Percentiles rank a stretch among this genome's conserved stretches.
Evolutionary conservation across 2,797 vertebrate genomes (phyloP).

Genomic region (Sebastes vulpes): DNA sequence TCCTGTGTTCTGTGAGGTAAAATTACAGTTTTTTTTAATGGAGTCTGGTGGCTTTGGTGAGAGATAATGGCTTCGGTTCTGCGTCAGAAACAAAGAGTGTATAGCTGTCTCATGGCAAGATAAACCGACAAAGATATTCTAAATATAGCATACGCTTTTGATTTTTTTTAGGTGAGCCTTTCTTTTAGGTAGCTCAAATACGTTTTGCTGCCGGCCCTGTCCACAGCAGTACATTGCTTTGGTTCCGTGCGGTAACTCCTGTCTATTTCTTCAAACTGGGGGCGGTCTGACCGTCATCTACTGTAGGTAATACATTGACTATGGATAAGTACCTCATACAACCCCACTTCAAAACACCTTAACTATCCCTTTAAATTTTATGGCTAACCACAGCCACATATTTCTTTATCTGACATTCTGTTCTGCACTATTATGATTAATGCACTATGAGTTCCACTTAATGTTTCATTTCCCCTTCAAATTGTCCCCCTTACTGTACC

Average conservation of each 20-base stretch:
- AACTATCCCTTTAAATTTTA: neutral
- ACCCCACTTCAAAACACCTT: neutral
- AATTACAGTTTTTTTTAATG: neutral
- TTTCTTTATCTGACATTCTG: constrained; percentile 27
- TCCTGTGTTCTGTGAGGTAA: too few relatives aligned
- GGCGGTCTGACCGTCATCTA: neutral
- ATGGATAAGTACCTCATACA: neutral
- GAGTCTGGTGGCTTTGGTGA: neutral
- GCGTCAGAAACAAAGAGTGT: fast-evolving
- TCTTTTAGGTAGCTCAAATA: neutral
- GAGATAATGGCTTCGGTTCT: neutral
- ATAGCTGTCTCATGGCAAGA: neutral
- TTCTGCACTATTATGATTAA: constrained; percentile 38
- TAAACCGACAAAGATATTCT: neutral
- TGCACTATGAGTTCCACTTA: constrained; percentile 21
- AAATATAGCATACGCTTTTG: neutral
- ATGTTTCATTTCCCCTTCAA: constrained; percentile 25
- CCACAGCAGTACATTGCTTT: neutral
- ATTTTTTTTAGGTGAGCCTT: neutral
- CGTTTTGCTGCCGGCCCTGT: neutral
- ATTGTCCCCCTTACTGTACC: neutral
- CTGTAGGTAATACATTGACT: neutral
- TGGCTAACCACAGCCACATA: neutral
- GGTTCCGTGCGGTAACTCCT: fast-evolving
- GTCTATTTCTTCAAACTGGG: neutral